Conservation (phyloP, 2,113 vertebrate genomes). For the Calidris pygmaea region DNA sequence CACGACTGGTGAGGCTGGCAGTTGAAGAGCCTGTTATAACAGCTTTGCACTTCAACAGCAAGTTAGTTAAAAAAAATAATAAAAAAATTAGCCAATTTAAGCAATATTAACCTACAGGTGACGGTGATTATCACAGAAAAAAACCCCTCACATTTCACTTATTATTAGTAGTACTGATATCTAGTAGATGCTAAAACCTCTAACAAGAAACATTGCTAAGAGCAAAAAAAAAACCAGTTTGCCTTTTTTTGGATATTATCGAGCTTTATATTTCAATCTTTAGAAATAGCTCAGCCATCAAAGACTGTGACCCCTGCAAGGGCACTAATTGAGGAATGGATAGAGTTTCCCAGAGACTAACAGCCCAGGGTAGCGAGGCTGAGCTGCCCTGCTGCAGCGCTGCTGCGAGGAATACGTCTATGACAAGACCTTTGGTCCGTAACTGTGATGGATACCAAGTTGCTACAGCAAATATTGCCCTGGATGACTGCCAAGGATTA, state of each 20-base stretch:
- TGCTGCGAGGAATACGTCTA: slow-evolving; percentile 7
- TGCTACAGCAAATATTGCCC: slow-evolving; percentile 64
- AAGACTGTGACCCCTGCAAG: neutral
- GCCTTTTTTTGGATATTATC: neutral
- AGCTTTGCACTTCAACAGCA: neutral
- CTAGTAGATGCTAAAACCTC: neutral
- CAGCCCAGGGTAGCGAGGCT: neutral
- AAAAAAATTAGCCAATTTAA: neutral
- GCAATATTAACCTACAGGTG: neutral
- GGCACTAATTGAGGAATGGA: slow-evolving; percentile 26
- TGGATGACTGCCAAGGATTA: slow-evolving; percentile 61
- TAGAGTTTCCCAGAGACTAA: slow-evolving; percentile 17
- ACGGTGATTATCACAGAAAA: neutral
- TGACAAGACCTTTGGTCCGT: slow-evolving; percentile 41
- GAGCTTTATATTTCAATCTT: neutral
- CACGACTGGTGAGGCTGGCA: neutral
- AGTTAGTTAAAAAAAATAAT: neutral
- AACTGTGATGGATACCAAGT: slow-evolving; percentile 56
- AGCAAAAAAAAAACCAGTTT: neutral
- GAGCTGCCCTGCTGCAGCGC: neutral
- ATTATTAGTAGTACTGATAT: neutral
- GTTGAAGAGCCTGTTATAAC: neutral
- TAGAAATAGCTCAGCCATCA: slow-evolving; percentile 26
- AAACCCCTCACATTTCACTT: neutral
- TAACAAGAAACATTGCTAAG: neutral